Evolutionary conservation across 2,797 vertebrate genomes (phyloP).

Genomic region (Enteromius argenteus): DNA sequence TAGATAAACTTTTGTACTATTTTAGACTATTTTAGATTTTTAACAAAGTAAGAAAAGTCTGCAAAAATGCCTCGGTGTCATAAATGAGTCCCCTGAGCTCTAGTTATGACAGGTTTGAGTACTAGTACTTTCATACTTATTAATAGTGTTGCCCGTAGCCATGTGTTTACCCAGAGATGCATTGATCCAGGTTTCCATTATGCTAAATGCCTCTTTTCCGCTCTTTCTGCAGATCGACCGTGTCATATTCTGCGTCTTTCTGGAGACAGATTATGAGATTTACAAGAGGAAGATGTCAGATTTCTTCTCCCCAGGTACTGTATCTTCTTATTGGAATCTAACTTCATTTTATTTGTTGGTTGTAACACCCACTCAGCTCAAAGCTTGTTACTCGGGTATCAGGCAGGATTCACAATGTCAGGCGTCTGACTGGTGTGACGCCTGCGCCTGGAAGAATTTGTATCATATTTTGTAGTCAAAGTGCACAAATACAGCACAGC

Average conservation of each 20-base stretch:
- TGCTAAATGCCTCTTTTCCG: slow-evolving; percentile 24
- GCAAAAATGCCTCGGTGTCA: not conserved
- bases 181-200: slow-evolving; percentile 32
- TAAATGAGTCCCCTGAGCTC: not conserved
- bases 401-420: slow-evolving; percentile 27
- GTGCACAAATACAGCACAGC: slow-evolving; percentile 3
- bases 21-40: not conserved
- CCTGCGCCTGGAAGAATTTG: slow-evolving; percentile 19
- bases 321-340: slow-evolving; percentile 42
- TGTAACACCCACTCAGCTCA: slow-evolving; percentile 35
- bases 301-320: slow-evolving; percentile 88
- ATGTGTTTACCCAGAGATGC: slow-evolving; percentile 33
- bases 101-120: slow-evolving; percentile 14
- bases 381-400: slow-evolving; percentile 36
- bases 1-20: not conserved
- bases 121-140: slow-evolving; percentile 8
- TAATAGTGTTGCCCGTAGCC: not conserved
- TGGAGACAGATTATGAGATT: slow-evolving; percentile 95
- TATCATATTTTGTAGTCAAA: slow-evolving; percentile 19
- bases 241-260: slow-evolving; percentile 98
- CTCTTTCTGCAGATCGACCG: slow-evolving; percentile 85
- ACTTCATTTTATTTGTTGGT: slow-evolving; percentile 44
- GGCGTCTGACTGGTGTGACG: slow-evolving; percentile 1
- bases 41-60: not conserved
- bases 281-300: slow-evolving; percentile 96